These are phyloP conservation scores for Listronotus oregonensis DNA, from an alignment of 1,140 invertebrate genomes.

Conservation along the genomic window DNA sequence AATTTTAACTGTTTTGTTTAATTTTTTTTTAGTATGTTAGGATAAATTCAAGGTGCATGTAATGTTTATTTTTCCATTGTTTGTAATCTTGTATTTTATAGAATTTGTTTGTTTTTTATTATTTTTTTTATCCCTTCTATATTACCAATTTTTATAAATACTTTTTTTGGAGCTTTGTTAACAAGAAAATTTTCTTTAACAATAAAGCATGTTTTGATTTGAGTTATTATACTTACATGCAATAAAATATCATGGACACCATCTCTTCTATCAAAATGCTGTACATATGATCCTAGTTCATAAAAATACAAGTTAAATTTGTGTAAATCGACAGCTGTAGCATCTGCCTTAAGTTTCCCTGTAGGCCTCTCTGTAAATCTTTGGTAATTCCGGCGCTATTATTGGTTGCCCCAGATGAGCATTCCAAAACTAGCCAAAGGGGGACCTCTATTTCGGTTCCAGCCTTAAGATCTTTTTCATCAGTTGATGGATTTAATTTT, in stretches of 20 bases:
- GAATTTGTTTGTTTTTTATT: too few species aligned
- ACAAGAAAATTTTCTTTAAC: too few species aligned
- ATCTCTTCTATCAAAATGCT: conserved; percentile 67
- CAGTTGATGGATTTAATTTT: conserved; percentile 48
- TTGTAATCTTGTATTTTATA: too few species aligned
- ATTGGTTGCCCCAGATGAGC: conserved; percentile 62
- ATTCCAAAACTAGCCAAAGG: conserved; percentile 64
- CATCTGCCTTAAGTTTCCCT: conserved; percentile 78
- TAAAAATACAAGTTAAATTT: conserved; percentile 82
- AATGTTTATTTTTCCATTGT: too few species aligned
- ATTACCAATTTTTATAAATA: too few species aligned
- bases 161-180: too few species aligned
- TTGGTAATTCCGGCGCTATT: conserved; percentile 71
- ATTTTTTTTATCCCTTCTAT: too few species aligned
- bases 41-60: too few species aligned
- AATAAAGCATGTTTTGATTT: too few species aligned
- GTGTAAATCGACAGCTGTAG: conserved; percentile 76
- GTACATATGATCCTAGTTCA: conserved; percentile 73
- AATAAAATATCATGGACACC: conserved; percentile 68
- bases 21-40: too few species aligned
- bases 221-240: conserved; percentile 67
- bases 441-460: conserved; percentile 75
- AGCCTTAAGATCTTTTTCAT: conserved; percentile 65
- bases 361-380: conserved; percentile 78
- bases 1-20: too few species aligned